Evolutionary conservation across 2,797 vertebrate genomes (phyloP), one percentile per base, ranked within the genome.

Genomic region (Denticeps clupeoides): DNA sequence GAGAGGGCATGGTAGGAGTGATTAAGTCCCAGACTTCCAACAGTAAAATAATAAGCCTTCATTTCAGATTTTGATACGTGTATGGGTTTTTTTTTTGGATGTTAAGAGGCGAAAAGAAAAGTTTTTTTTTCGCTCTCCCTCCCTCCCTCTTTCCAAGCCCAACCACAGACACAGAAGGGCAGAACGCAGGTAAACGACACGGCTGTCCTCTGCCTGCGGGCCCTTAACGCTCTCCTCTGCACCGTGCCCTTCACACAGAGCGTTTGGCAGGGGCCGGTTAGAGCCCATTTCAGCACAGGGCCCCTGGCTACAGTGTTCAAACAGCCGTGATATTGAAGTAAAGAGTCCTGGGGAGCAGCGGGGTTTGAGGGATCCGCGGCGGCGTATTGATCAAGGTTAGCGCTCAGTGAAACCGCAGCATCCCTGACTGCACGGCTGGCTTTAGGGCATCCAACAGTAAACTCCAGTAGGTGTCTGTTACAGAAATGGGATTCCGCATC

Each of bases 331-430:
- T 82, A 79, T 82, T 81, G 76, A 80, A 82, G 81, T 80, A 73
- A 77, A 75, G 74, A 77, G 72, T 67, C 51, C 65, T 62, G 64
- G 56, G 74, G 71, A 80, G 67, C 69, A 69, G 71, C 67, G 57
- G 45, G 69, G 70, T 78, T 81, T 71, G 64, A 70, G 73, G 73
- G 70, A 80, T 82, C 81, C 74, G 78, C 62, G 78, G 74, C 70
- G 71, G 73, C 69, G 75, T 86, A 85, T 85, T 80, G 82, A 86
- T 86, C 79, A 83, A 82, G 82, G 82, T 81, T 82, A 82, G 80
- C 69, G 77, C 75, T 75, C 71, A 74, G 74, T 69, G 63, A 73
- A 81, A 69, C 73, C 59, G 64, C 69, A 70, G 72, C 73, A 58
- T 69, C 60, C 63, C 60, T 51, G 51, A 51, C 55, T 33, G 49